These are phyloP conservation scores for Amblyraja radiata DNA, from an alignment of 2,797 vertebrate species.

Conservation along the genomic window DNA sequence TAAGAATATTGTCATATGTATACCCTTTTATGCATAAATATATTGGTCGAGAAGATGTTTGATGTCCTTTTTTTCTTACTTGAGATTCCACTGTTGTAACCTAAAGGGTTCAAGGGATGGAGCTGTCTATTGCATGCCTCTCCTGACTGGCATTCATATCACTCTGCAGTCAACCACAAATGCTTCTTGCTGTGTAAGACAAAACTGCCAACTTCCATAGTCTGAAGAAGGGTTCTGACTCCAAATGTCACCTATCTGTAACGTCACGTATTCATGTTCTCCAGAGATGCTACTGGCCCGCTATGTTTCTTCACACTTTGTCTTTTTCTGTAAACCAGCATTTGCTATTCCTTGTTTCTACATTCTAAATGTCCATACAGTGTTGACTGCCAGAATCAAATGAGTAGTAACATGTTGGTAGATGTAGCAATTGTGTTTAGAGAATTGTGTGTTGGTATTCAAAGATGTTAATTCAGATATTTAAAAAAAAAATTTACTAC, in stretches of 20 bases:
- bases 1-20: background rate
- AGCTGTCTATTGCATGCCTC: background rate
- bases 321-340: too few relatives aligned
- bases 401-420: too few relatives aligned
- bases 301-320: too few relatives aligned
- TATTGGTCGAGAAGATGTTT: background rate
- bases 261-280: too few relatives aligned
- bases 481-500: background rate
- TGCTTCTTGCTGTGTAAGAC: background rate
- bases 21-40: background rate
- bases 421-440: background rate
- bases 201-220: background rate
- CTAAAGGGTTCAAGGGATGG: background rate
- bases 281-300: too few relatives aligned
- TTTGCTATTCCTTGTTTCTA: too few relatives aligned
- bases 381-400: background rate
- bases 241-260: too few relatives aligned
- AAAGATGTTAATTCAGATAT: background rate
- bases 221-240: too few relatives aligned
- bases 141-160: background rate
- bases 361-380: background rate
- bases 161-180: background rate
- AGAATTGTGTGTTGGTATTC: background rate
- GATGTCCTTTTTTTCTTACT: background rate
- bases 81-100: background rate